Evolutionary conservation across 2,797 vertebrate genomes (phyloP), one percentile per base, ranked within the genome.

Genomic region (Eleutherodactylus coqui): DNA sequence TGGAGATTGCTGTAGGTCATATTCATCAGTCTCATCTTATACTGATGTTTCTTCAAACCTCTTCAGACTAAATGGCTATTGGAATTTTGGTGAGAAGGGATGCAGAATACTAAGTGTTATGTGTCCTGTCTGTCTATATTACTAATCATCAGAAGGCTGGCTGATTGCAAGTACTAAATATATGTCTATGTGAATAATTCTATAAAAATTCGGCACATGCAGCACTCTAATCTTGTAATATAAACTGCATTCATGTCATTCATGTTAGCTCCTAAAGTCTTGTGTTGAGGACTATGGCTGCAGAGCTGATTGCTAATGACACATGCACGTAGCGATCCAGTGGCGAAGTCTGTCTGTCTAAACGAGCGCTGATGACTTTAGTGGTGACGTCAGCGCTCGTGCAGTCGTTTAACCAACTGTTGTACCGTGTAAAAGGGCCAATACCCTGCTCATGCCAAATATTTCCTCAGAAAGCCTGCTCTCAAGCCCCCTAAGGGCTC

Each of bases 11-110:
- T 34, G 43, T 29, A 78, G 13, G 53, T 41, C 53, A 45, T 62
- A 75, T 58, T 75, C 70, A 75, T 83, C 70, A 75, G 51, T 45
- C 69, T 60, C 13, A 1, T 21, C 72, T 82, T 58, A 41, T 27
- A 24, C 69, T 75, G n/a, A 75, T 73, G 55, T 60, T 83, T 83
- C 81, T 73, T 73, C 34, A 83, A 32, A 55, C 45, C 51, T 75
- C 67, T 58, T 49, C 69, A 83, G 38, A 9, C 24, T 55, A 72
- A 82, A 82, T 53, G 81, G 10, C 81, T 75, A 14, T 43, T 83
- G 53, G 45, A 73, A 75, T 82, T 34, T 75, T n/a, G 70, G 51
- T 73, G 49, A 36, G 24, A 53, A 6, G 27, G 49, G 6, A 24
- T 34, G 47, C 34, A 41, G 51, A 78, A 55, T 27, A 60, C 34